Evolutionary conservation across 2,888 invertebrate species (phyloP), one percentile per base, ranked within the genome.

Genomic region (Drosophila neoperkinsi): DNA sequence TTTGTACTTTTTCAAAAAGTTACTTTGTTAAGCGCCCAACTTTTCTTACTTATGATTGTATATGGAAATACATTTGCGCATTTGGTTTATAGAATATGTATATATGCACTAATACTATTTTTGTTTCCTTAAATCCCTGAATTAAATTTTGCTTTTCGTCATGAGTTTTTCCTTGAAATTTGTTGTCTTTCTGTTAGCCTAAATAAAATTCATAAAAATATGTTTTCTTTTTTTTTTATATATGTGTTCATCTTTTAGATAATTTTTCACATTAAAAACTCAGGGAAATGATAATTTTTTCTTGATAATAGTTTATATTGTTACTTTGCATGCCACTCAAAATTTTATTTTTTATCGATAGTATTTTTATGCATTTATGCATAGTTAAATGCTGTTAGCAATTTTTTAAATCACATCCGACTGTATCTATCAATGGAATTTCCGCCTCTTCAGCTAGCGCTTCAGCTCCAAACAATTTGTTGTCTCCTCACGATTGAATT

Each of bases 141-240:
- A 91, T 89, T 60, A 62, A 91, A 91, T 91, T 91, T 92, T 91
- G 92, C 90, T 91, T 89, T 84, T 89, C 80, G 83, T 88, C 82
- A 71, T 84, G 86, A 71, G 75, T 75, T 67, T 64, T 64, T 71
- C 60, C 31, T 71, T 81, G 53, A 74, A 71, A 70, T 76, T 81
- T 67, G 71, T 79, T 88, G 67, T 43, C 56, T 84, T 70, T 68
- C 71, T 76, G 67, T 85, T 90, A 90, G 71, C 87, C 89, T 90
- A 88, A 88, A 88, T 86, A 90, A 90, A 86, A 90, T 90, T 71
- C 90, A 90, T 88, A 86, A 87, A 87, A 87, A 86, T 87, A 88
- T 82, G 25, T 56, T 56, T 38, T 38, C 28, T 25, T 21, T 51
- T 51, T 50, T 28, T 76, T 77, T 67, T 67, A 70, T 68, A 74